Evolutionary conservation across 2,113 vertebrate species (phyloP), one percentile per base, ranked within the genome.

Genomic region (Tenrec ecaudatus): DNA sequence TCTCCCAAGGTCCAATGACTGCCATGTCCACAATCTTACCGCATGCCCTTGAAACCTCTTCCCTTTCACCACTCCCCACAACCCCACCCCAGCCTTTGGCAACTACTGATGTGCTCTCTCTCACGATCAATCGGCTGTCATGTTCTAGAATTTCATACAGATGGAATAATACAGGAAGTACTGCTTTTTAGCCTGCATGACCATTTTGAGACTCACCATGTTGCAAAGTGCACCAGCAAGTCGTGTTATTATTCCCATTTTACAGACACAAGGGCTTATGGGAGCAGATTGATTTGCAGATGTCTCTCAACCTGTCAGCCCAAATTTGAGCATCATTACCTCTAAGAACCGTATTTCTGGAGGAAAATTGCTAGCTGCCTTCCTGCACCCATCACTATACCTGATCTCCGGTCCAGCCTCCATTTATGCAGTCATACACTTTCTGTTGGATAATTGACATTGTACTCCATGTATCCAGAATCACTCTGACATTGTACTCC

Each of bases 61-160:
- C 60, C 62, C 36, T 11, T 9, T 36, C 77, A 43, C 62, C 25
- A n/a, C 5, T 16, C 3, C 43, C 20, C 47, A 7, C 25, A 14
- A 3, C 9, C 60, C 27, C 4, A 29, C 5, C 12, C 25, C 33
- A 1, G 0, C 1, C 19, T 36, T 22, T 25, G 16, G 29, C 66
- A 43, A 25, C 31, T 20, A 16, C n/a, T 3, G 38, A 57, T n/a
- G 20, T 25, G 6, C 15, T 16, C 14, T 16, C 14, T 86, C 15
- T 47, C 27, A 2, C 40, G 3, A 3, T 40, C 40, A 40, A 0
- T 27, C 66, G 36, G 25, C 22, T 23, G 19, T 29, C 25, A 40
- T n/a, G 66, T 81, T 71, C 76, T 82, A 73, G 20, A 82, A n/a
- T 2, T n/a, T 36, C 57, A 9, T 5, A 62, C 57, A 58, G 10